A percentile compares a stretch with the other conserved stretches of the same genome.
phyloP scores from a whole-genome alignment of 2,888 invertebrate species.

The Agapostemon virescens region DNA sequence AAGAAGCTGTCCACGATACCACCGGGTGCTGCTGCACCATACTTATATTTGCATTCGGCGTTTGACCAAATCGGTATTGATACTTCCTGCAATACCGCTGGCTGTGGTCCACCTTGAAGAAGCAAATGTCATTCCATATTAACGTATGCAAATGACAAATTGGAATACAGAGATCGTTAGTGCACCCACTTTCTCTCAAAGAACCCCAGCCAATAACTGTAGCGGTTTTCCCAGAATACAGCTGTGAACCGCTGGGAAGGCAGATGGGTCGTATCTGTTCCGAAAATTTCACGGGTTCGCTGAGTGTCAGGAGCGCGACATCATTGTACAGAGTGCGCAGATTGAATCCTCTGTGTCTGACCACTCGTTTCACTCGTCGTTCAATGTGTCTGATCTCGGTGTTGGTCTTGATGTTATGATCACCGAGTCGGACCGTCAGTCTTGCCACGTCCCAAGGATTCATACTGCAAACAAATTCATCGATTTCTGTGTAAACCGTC shows the following conservation, averaged over 20 bases:
- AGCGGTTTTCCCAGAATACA: constrained; percentile 86
- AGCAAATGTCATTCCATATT: background rate
- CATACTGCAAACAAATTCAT: constrained; percentile 84
- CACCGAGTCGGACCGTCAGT: constrained; percentile 90
- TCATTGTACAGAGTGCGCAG: constrained; percentile 93
- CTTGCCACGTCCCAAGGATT: constrained; percentile 93
- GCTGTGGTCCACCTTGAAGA: constrained; percentile 88
- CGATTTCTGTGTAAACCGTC: background rate
- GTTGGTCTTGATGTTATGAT: constrained; percentile 90
- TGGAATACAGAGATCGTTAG: background rate
- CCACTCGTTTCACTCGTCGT: constrained; percentile 90
- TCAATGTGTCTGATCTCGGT: constrained; percentile 89
- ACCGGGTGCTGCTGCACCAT: constrained; percentile 92
- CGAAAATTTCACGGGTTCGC: constrained; percentile 87
- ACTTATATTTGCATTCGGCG: constrained; percentile 88
- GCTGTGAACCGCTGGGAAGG: constrained; percentile 84
- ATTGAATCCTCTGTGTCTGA: constrained; percentile 92
- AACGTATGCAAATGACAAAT: background rate
- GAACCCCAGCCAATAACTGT: constrained; percentile 96
- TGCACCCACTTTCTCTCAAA: constrained; percentile 85
- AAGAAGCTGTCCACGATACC: constrained; percentile 94
- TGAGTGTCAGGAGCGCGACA: constrained; percentile 89
- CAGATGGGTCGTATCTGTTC: constrained; percentile 90
- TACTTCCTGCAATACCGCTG: constrained; percentile 90
- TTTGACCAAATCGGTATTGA: constrained; percentile 92